Percentiles rank a stretch among this genome's conserved stretches.
These are phyloP conservation scores for Gymnocypris eckloni DNA, from an alignment of 2,797 vertebrate species.

Conservation along the genomic window DNA sequence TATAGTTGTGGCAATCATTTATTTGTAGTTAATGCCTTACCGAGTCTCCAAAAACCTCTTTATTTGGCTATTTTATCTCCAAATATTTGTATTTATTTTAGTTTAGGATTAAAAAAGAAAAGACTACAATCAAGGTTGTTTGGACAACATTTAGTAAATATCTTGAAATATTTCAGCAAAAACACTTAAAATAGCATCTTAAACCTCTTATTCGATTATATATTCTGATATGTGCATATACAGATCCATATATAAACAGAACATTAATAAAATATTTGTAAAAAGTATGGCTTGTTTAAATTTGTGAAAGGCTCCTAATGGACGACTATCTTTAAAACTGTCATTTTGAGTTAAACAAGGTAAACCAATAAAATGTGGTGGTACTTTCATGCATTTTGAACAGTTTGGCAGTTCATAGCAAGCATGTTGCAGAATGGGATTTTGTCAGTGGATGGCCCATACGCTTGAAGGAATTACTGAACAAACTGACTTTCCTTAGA, in stretches of 20 bases:
- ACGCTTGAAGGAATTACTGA: neutral
- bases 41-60: neutral
- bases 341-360: neutral
- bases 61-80: neutral
- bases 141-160: slow-evolving; percentile 19
- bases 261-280: neutral
- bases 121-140: neutral
- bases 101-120: slow-evolving; percentile 15
- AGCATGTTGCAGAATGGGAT: neutral
- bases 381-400: slow-evolving; percentile 3
- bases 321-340: neutral
- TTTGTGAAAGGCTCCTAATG: neutral
- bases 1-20: neutral
- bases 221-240: slow-evolving; percentile 7
- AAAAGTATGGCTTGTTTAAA: slow-evolving; percentile 27
- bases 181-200: slow-evolving; percentile 36
- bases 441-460: neutral
- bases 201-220: slow-evolving; percentile 1
- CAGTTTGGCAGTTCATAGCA: slow-evolving; percentile 27
- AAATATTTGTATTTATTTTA: neutral
- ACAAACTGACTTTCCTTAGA: neutral
- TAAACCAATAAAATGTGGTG: neutral
- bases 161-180: slow-evolving; percentile 19
- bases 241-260: slow-evolving; percentile 38
- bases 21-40: neutral